Evolutionary conservation across 2,888 invertebrate species (phyloP).

Genomic region (Cryptosula pallasiana): DNA sequence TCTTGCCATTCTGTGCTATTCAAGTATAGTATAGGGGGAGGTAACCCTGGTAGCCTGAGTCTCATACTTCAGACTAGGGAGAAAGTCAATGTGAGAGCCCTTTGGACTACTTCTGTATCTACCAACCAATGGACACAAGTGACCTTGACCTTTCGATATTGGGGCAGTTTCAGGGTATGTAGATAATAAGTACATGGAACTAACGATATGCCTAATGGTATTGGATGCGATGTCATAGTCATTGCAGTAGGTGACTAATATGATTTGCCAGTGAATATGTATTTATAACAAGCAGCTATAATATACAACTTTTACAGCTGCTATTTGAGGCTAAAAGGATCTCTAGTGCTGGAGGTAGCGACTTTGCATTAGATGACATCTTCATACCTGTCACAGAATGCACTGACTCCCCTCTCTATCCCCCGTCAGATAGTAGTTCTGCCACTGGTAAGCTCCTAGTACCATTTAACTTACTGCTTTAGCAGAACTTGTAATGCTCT

Average conservation of each 20-base stretch:
- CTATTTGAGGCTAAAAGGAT: background rate
- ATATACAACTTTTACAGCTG: constrained; percentile 6
- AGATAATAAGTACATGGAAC: too few species aligned
- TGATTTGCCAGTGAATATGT: too few species aligned
- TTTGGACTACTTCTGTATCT: constrained; percentile 5
- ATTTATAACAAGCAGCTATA: too few species aligned
- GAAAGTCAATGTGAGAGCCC: background rate
- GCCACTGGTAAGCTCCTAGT: constrained; percentile 16
- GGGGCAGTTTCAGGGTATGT: constrained; percentile 5
- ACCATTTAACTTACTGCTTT: too few species aligned
- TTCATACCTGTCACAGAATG: constrained; percentile 4
- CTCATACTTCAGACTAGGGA: background rate
- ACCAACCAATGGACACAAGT: background rate
- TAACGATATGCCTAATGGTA: too few species aligned
- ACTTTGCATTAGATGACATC: constrained; percentile 14
- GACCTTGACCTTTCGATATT: background rate
- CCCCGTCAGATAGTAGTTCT: background rate
- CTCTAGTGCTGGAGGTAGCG: background rate
- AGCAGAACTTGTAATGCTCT: too few species aligned
- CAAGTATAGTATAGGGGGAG: constrained; percentile 11
- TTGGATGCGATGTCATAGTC: too few species aligned
- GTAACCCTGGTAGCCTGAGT: constrained; percentile 7
- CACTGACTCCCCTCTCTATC: background rate
- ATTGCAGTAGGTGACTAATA: too few species aligned
- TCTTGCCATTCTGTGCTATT: background rate